phyloP scores from a whole-genome alignment of 2,888 invertebrate genomes.

The Agrochola lota region DNA sequence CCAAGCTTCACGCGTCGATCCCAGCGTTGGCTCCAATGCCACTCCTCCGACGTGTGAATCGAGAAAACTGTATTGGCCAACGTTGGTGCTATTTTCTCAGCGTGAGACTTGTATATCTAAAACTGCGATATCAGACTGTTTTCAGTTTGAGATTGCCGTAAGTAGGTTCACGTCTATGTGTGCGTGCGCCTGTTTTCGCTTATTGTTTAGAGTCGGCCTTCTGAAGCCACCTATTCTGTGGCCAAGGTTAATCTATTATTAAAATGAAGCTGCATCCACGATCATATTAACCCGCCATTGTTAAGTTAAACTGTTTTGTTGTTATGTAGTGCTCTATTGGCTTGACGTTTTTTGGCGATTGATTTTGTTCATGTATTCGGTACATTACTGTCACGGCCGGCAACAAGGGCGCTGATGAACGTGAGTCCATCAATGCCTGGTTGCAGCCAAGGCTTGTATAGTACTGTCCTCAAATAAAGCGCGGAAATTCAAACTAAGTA shows the following conservation, averaged over 20 bases:
- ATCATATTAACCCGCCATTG: conserved; percentile 68
- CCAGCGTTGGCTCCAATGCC: neutral
- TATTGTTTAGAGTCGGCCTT: neutral
- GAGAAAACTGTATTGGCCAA: too few relatives aligned
- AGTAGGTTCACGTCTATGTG: neutral
- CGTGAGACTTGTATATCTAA: neutral
- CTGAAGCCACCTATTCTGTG: neutral
- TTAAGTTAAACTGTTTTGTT: conserved; percentile 66
- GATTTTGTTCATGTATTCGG: neutral
- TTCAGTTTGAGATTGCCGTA: neutral
- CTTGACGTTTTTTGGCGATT: neutral
- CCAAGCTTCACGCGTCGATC: too few relatives aligned
- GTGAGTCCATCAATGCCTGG: too few relatives aligned
- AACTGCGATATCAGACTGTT: too few relatives aligned
- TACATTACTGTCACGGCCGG: too few relatives aligned
- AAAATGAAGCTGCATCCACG: conserved; percentile 80
- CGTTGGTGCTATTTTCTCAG: neutral
- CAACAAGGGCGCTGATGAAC: too few relatives aligned
- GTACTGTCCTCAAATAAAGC: too few relatives aligned
- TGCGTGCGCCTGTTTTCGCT: neutral
- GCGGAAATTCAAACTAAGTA: too few relatives aligned
- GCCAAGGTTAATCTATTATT: conserved; percentile 83
- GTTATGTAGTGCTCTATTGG: conserved; percentile 33
- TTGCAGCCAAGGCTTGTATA: too few relatives aligned
- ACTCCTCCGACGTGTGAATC: neutral